phyloP scores from a whole-genome alignment of 2,113 vertebrate genomes.

The Cebidichthys violaceus region DNA sequence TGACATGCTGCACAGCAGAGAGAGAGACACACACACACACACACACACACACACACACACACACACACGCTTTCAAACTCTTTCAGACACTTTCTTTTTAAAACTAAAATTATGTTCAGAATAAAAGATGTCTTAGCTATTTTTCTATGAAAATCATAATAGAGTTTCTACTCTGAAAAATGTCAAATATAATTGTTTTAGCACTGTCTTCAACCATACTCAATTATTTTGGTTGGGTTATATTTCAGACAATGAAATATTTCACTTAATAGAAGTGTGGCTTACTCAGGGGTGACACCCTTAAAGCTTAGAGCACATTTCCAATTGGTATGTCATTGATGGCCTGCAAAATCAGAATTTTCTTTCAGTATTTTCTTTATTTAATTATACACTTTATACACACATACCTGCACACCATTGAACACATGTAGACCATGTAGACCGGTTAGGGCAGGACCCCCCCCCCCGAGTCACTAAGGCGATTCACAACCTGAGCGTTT shows the following conservation, averaged over 20 bases:
- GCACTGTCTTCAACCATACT: conserved; percentile 15
- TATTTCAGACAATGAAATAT: conserved; percentile 24
- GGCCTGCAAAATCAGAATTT: neutral
- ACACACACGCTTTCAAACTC: conserved; percentile 18
- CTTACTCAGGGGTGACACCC: conserved; percentile 23
- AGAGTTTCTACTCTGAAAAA: neutral
- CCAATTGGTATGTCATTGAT: neutral
- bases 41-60: conserved; percentile 30
- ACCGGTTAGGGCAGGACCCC: conserved; percentile 12
- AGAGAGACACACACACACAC: conserved; percentile 19
- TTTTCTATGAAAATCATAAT: neutral
- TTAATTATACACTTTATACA: conserved; percentile 20
- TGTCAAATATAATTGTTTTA: conserved; percentile 20
- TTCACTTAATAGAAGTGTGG: conserved; percentile 1
- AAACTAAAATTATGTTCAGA: neutral
- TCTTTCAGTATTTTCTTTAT: conserved; percentile 4
- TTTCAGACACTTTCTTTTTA: neutral
- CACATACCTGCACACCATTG: conserved; percentile 15
- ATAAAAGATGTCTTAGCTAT: neutral
- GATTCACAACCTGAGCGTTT: conserved; percentile 39
- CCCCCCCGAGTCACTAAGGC: conserved; percentile 11
- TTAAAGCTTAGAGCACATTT: conserved; percentile 13
- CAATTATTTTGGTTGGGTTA: conserved; percentile 5
- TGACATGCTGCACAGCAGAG: conserved; percentile 31
- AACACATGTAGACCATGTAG: neutral